A percentile compares a stretch with the other conserved stretches of the same genome.
phyloP scores from a whole-genome alignment of 2,888 invertebrate species.

The Dusona sp. region DNA sequence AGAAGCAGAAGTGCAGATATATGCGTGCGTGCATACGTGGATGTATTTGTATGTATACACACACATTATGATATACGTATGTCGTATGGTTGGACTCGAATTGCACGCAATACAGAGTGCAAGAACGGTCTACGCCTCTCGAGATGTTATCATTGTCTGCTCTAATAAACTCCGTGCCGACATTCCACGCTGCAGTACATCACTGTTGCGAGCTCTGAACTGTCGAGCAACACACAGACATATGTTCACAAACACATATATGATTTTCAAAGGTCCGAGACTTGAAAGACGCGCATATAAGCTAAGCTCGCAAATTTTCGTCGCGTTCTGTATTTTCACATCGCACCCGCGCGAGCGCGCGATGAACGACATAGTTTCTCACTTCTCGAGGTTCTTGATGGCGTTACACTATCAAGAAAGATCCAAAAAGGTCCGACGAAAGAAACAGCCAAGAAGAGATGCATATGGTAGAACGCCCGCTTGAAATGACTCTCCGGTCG shows the following conservation, averaged over 20 bases:
- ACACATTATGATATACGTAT: not conserved
- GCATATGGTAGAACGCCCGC: constrained; percentile 30
- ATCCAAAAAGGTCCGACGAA: constrained; percentile 42
- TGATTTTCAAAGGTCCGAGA: constrained; percentile 44
- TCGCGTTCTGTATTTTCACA: constrained; percentile 56
- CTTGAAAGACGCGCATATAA: constrained; percentile 34
- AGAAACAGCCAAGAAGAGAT: not conserved
- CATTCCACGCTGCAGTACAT: constrained; percentile 79
- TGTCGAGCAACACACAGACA: constrained; percentile 54
- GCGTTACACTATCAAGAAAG: constrained; percentile 55
- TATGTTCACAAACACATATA: constrained; percentile 35
- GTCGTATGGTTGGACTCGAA: constrained; percentile 41
- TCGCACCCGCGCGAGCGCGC: constrained; percentile 1
- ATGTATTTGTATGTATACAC: constrained; percentile 13
- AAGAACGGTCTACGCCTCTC: constrained; percentile 76
- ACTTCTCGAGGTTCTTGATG: constrained; percentile 50
- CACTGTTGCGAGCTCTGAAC: constrained; percentile 71
- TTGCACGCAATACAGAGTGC: constrained; percentile 60
- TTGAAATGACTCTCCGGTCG: constrained; percentile 46
- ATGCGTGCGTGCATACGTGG: constrained; percentile 33
- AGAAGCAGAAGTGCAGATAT: constrained; percentile 53
- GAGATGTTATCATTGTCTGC: constrained; percentile 83
- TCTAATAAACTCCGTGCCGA: constrained; percentile 80
- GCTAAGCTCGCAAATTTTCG: constrained; percentile 24
- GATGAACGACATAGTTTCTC: constrained; percentile 61